phyloP scores from a whole-genome alignment of 2,797 vertebrate genomes.

The Micropoecilia bifurca region DNA sequence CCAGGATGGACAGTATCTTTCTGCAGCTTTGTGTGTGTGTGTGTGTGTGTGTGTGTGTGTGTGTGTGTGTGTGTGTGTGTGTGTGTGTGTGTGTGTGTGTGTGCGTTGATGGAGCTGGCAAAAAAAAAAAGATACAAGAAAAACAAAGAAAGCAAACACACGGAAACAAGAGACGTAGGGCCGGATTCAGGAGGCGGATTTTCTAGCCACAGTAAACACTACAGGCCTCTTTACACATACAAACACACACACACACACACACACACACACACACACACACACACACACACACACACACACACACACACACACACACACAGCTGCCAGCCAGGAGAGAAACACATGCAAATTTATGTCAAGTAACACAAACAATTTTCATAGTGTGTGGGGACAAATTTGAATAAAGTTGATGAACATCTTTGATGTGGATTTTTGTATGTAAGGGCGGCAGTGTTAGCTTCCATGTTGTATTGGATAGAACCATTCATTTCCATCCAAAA shows the following conservation, averaged over 20 bases:
- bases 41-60: not conserved
- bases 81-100: not conserved
- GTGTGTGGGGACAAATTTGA: not conserved
- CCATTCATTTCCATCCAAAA: not conserved
- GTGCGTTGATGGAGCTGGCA: not conserved
- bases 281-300: too few species aligned
- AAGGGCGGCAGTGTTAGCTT: not conserved
- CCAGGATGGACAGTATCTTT: constrained; percentile 7
- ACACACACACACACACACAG: not conserved
- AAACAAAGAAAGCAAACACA: constrained; percentile 42
- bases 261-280: too few species aligned
- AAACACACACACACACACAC: not conserved
- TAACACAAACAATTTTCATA: not conserved
- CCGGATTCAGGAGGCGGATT: constrained; percentile 14
- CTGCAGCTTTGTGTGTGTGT: constrained; percentile 4
- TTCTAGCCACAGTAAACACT: constrained; percentile 14
- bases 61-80: not conserved
- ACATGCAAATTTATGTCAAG: not conserved
- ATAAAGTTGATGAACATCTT: not conserved
- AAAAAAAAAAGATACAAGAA: constrained; percentile 13
- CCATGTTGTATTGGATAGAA: not conserved
- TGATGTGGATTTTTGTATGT: not conserved
- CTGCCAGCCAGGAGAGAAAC: constrained; percentile 1
- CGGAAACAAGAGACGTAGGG: constrained; percentile 6
- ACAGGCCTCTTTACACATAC: not conserved